A percentile compares a stretch with the other conserved stretches of the same genome.
Conservation (phyloP, 2,888 invertebrate genomes). For the Coremacera marginata region DNA sequence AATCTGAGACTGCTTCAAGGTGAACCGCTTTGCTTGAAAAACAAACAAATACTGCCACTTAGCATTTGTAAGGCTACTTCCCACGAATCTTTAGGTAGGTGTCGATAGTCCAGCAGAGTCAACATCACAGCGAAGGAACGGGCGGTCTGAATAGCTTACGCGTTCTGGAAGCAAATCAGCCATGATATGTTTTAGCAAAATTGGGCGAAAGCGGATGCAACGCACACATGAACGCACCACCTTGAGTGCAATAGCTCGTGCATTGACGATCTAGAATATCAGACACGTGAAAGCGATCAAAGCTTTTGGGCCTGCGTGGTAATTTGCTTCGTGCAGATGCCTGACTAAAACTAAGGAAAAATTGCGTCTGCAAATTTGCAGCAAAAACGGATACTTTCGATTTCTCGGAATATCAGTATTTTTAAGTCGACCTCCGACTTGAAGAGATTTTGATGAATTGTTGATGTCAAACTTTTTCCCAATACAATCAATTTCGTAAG, state of each 20-base stretch:
- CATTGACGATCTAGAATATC: slow-evolving; percentile 36
- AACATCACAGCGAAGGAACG: slow-evolving; percentile 28
- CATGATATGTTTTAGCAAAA: too few species aligned
- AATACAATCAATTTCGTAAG: not conserved
- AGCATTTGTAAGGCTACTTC: slow-evolving; percentile 23
- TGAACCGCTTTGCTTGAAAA: slow-evolving; percentile 23
- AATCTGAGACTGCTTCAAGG: slow-evolving; percentile 29
- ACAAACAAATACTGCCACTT: not conserved
- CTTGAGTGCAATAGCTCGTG: slow-evolving; percentile 2
- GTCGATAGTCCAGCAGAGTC: slow-evolving; percentile 25
- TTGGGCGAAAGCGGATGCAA: too few species aligned
- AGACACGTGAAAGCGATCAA: slow-evolving; percentile 26
- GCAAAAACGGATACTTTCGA: slow-evolving; percentile 14
- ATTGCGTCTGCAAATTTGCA: slow-evolving; percentile 2
- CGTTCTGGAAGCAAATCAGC: slow-evolving; percentile 29
- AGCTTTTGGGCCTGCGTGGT: slow-evolving; percentile 41
- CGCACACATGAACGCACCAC: too few species aligned
- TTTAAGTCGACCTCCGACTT: slow-evolving; percentile 6
- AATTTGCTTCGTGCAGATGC: slow-evolving; percentile 29
- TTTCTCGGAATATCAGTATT: slow-evolving; percentile 21
- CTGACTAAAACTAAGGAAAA: slow-evolving; percentile 1
- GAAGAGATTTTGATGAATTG: slow-evolving; percentile 11
- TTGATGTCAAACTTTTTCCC: not conserved
- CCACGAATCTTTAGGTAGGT: slow-evolving; percentile 34
- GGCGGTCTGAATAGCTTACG: not conserved